These are phyloP conservation scores for Scortum barcoo DNA, from an alignment of 2,113 vertebrate genomes.

Conservation along the genomic window DNA sequence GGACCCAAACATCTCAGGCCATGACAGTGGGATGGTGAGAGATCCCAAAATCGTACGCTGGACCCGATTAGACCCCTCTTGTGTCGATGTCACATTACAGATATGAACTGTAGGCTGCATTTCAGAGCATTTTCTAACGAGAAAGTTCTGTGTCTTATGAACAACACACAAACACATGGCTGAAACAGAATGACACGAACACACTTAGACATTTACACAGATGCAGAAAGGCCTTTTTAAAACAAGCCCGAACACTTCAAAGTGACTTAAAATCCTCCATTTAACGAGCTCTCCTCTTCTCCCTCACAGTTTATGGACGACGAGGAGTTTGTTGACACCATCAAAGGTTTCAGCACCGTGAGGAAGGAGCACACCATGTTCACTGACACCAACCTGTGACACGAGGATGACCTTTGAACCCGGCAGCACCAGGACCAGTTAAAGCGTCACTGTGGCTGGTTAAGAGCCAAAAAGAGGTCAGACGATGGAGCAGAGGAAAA, in stretches of 20 bases:
- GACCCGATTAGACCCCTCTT: background rate
- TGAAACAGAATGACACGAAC: no score
- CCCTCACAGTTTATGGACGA: slow-evolving; percentile 89
- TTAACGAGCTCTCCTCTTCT: slow-evolving; percentile 14
- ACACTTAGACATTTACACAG: background rate
- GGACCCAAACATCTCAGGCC: slow-evolving; percentile 90
- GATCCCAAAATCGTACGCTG: slow-evolving; percentile 23
- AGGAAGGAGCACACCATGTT: slow-evolving; percentile 97
- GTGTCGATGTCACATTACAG: background rate
- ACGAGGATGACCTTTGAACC: slow-evolving; percentile 1
- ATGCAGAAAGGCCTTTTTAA: background rate
- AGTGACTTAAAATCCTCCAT: background rate
- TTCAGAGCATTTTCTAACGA: background rate
- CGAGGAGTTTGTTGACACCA: slow-evolving; percentile 92
- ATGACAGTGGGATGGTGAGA: slow-evolving; percentile 92
- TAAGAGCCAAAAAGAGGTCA: background rate
- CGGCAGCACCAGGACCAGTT: background rate
- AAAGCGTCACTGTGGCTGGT: background rate
- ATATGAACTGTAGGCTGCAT: background rate
- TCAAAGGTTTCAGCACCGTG: slow-evolving; percentile 97
- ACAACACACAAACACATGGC: background rate
- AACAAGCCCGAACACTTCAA: background rate
- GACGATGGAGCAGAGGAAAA: background rate
- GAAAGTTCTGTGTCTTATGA: background rate
- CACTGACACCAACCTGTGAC: slow-evolving; percentile 93